Percentiles rank a stretch among this genome's conserved stretches.
Conservation (phyloP, 1,140 invertebrate genomes). For the Zophobas morio region DNA sequence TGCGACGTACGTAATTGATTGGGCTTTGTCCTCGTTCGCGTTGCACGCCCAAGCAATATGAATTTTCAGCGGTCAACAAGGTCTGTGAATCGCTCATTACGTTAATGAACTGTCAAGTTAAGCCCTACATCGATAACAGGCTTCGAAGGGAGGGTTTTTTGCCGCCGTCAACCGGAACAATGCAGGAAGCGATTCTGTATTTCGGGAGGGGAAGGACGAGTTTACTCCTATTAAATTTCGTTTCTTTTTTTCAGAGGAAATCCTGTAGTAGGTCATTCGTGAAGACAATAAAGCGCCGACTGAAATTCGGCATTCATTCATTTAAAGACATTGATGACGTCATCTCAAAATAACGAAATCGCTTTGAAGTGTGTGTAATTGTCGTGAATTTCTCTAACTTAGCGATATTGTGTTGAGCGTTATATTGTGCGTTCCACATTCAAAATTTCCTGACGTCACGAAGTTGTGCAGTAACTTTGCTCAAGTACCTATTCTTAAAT, state of each 20-base stretch:
- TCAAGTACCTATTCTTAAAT: too few species aligned
- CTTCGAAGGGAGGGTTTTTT: not conserved
- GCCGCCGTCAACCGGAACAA: not conserved
- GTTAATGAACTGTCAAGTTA: slow-evolving; percentile 46
- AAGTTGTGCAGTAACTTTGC: too few species aligned
- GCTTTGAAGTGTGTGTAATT: too few species aligned
- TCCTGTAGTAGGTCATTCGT: too few species aligned
- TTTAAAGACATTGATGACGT: too few species aligned
- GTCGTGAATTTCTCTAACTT: too few species aligned
- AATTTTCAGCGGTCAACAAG: slow-evolving; percentile 36
- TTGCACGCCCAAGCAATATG: not conserved
- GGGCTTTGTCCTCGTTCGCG: not conserved
- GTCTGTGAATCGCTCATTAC: slow-evolving; percentile 31
- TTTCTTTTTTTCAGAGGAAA: not conserved
- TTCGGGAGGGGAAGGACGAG: not conserved
- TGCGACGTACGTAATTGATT: not conserved
- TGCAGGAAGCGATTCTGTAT: slow-evolving; percentile 22
- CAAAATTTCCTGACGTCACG: too few species aligned
- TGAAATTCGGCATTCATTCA: too few species aligned
- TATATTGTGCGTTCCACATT: too few species aligned
- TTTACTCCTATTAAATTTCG: not conserved
- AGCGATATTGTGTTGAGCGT: too few species aligned
- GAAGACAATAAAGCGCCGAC: too few species aligned
- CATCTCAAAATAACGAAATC: too few species aligned
- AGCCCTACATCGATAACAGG: slow-evolving; percentile 23